A percentile compares a stretch with the other conserved stretches of the same genome.
These are phyloP conservation scores for Platysteira castanea DNA, from an alignment of 2,113 vertebrate genomes.

Conservation along the genomic window DNA sequence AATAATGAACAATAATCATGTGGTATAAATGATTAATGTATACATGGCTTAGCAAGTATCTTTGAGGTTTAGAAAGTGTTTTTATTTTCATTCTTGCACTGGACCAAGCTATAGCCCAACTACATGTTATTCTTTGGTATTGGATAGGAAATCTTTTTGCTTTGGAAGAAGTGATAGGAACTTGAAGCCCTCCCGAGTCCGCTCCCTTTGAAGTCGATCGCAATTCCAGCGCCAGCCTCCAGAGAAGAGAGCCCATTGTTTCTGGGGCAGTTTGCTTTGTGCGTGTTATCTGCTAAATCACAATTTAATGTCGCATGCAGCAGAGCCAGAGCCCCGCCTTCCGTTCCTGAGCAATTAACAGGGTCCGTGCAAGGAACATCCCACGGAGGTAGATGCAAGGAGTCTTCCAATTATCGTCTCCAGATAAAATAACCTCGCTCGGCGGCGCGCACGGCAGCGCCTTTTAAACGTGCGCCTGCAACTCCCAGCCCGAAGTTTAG, in stretches of 20 bases:
- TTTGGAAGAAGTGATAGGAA: background rate
- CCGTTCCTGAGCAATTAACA: background rate
- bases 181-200: background rate
- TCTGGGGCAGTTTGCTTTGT: slow-evolving; percentile 23
- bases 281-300: slow-evolving; percentile 23
- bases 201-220: background rate
- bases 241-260: slow-evolving; percentile 22
- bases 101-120: slow-evolving; percentile 57
- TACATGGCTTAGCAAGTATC: slow-evolving; percentile 75
- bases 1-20: slow-evolving; percentile 80
- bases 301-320: slow-evolving; percentile 14
- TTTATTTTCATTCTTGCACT: slow-evolving; percentile 73
- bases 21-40: slow-evolving; percentile 84
- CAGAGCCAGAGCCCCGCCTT: background rate
- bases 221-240: slow-evolving; percentile 20
- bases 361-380: background rate
- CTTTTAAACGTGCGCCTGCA: background rate
- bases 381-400: background rate
- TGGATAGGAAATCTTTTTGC: slow-evolving; percentile 2
- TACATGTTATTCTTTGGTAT: slow-evolving; percentile 42
- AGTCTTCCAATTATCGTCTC: background rate
- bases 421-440: background rate
- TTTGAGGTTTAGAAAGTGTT: slow-evolving; percentile 77
- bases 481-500: background rate
- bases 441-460: rapidly evolving